Base-by-base conservation (phyloP, 2,113 vertebrate genomes). In the Elgaria multicarinata region DNA sequence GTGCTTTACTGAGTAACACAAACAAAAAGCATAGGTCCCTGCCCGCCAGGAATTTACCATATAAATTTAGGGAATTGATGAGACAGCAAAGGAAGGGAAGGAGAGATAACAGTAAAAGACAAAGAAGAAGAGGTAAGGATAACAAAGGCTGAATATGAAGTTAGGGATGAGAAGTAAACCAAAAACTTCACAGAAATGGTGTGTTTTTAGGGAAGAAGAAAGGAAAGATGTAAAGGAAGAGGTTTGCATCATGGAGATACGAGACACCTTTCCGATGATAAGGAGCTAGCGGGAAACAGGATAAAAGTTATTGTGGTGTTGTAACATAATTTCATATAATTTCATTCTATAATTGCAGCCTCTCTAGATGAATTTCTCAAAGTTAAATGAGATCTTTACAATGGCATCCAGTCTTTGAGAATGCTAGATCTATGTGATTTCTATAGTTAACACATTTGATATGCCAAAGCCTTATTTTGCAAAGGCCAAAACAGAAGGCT, bases 201-300 rank as follows among this genome's bases (percentile, higher is more conserved):
- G 58, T 10, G 10, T 42, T 67, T 31, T 67, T 24, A 66, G 22
- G 58, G 58, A 39, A 42, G 24, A 79, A 12, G 42, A 46, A 44
- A 14, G n/a, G 22, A 31, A 82, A 28, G 22, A 66, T 39, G 20
- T 62, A 39, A 62, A 81, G n/a, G 75, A 77, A 81, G 36, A 82
- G 80, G 28, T 31, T 83, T 83, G 24, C 14, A 16, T n/a, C 42
- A 31, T 4, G 44, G 3, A 50, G 39, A 66, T 10, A 44, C 12
- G 26, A 44, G 28, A 9, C 12, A 42, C 9, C 62, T 28, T 83
- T 69, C 26, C 50, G 6, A 42, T 46, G 28, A 46, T 28, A 46
- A 71, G 9, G 42, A 87, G 83, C 1, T 8, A 84, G 76, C 26
- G 71, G 31, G 33, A 89, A 91, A 93, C 24, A 39, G 83, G 86